Conservation (phyloP, 2,888 invertebrate species). For the Ophioninae sp. region DNA sequence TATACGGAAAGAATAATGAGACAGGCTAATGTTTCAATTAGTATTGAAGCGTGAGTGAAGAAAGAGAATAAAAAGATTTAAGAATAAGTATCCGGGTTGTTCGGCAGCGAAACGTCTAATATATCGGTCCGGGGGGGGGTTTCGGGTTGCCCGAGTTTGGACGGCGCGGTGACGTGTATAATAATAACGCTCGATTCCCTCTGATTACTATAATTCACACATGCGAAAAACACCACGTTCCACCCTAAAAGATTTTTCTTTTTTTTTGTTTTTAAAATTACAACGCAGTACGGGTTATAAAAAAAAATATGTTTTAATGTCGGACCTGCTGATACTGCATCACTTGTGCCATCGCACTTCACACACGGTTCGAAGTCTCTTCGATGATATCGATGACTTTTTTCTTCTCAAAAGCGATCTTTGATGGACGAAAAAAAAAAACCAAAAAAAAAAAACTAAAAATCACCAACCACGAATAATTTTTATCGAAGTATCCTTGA, state of each 20-base stretch:
- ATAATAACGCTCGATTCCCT: conserved; percentile 56
- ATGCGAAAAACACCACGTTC: conserved; percentile 64
- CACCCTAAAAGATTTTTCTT: conserved; percentile 54
- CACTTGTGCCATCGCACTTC: conserved; percentile 73
- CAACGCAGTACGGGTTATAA: conserved; percentile 23
- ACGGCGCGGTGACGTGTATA: conserved; percentile 53
- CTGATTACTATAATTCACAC: conserved; percentile 68
- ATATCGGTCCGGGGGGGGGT: conserved; percentile 45
- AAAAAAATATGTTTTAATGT: conserved; percentile 56
- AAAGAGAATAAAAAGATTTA: neutral
- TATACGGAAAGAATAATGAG: conserved; percentile 19
- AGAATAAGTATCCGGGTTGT: conserved; percentile 16
- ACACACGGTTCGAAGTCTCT: conserved; percentile 56
- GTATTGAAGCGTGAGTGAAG: conserved; percentile 12
- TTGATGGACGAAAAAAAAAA: neutral
- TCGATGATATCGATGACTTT: conserved; percentile 38
- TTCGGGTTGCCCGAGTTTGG: conserved; percentile 20
- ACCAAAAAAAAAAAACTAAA: neutral
- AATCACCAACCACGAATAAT: conserved; percentile 6
- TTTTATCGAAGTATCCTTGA: conserved; percentile 48
- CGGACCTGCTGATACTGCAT: conserved; percentile 78
- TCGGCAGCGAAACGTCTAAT: conserved; percentile 49
- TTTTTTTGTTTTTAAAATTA: too few species aligned
- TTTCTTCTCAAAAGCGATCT: neutral
- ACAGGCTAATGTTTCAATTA: conserved; percentile 56